Evolutionary conservation across 2,113 vertebrate species (phyloP), one percentile per base, ranked within the genome.

Genomic region (Thalassarche chlororhynchos): DNA sequence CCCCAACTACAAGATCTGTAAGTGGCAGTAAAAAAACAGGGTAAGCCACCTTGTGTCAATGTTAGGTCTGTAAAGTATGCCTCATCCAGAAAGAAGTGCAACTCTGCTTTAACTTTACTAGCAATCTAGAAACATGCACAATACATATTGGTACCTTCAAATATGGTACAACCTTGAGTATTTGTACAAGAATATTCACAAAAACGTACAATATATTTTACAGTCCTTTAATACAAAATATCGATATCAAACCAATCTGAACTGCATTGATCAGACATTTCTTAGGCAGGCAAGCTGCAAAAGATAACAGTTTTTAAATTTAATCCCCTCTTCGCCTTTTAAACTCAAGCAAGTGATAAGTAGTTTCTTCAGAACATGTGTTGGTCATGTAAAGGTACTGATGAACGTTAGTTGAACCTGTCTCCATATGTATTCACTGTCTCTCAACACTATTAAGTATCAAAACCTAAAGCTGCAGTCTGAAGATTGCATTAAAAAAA

Each of bases 121-220:
- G 85, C 87, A 29, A 86, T 34, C 87, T 94, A 89, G 81, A 96
- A 96, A 92, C 97, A 98, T 98, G 98, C 98, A 97, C 89, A 97
- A 90, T 83, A 94, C 94, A 96, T 93, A 87, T 9, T 85, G 71
- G 96, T 97, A 96, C 97, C 97, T 96, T 93, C 81, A 98, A 97
- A 95, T 96, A 96, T 72, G 93, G 97, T 98, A 98, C 95, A 97
- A 62, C 74, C 91, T 79, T 58, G 51, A 97, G 78, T 98, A 97
- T 98, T 96, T 98, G 97, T 97, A 98, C 82, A 98, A 97, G 96
- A 95, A 64, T 98, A 98, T 98, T 98, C 98, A 98, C 98, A 99
- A 97, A 98, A 98, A 97, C 97, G 94, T 98, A 98, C 71, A 97
- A 70, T 91, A 70, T 96, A 95, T 94, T 96, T 97, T 97, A 98